A percentile compares a stretch with the other conserved stretches of the same genome.
Evolutionary conservation across 1,140 invertebrate genomes (phyloP).

Genomic region (Ceratosolen solmsi): DNA sequence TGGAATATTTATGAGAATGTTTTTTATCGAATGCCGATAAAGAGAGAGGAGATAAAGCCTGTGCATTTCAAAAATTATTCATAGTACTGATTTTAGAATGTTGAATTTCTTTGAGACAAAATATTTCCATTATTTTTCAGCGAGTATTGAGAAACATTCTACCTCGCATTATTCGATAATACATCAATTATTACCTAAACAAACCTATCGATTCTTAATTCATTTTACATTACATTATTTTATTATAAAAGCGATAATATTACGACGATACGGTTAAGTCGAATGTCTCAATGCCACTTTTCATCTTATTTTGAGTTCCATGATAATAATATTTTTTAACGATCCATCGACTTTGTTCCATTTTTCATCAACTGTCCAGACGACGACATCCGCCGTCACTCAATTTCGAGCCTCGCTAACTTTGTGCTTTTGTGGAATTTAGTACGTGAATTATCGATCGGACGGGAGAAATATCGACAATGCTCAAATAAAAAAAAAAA

Average conservation of each 20-base stretch:
- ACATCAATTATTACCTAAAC: no score
- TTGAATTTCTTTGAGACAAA: no score
- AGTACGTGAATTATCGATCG: constrained; percentile 3
- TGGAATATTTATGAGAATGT: background rate
- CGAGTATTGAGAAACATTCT: no score
- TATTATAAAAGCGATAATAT: constrained; percentile 6
- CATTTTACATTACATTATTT: background rate
- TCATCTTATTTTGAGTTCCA: constrained; percentile 24
- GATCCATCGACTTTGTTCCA: constrained; percentile 20
- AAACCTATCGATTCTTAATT: no score
- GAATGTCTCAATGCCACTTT: background rate
- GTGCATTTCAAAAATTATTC: no score
- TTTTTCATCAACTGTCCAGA: background rate
- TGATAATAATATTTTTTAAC: constrained; percentile 37
- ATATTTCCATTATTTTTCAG: no score
- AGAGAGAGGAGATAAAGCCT: background rate
- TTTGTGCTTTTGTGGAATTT: constrained; percentile 5
- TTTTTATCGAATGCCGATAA: background rate
- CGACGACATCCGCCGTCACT: background rate
- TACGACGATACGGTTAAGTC: background rate
- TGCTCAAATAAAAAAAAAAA: no score
- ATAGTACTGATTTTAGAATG: no score
- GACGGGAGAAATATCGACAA: background rate
- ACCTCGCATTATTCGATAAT: no score
- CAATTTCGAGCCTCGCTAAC: background rate